Evolutionary conservation across 1,140 invertebrate species (phyloP), one percentile per base, ranked within the genome.

Genomic region (Lanistes nyassanus): DNA sequence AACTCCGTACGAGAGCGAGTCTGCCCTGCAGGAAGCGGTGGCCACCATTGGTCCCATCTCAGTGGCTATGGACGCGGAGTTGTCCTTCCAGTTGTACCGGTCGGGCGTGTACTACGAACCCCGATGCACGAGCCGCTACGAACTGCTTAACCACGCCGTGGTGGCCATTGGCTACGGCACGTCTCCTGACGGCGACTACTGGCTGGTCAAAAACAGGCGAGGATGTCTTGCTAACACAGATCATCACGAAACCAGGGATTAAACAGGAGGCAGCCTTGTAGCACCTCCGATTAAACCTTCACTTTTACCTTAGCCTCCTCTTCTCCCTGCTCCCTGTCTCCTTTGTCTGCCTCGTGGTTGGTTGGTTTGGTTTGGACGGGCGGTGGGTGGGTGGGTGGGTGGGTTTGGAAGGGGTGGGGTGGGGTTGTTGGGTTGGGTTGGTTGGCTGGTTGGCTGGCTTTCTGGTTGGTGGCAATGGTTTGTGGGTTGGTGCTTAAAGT

Each of bases 31-130:
- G 82, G 85, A 91, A 70, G 94, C 94, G 67, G 92, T 98, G 70
- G 95, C 96, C 65, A 97, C 94, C 3, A 90, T 96, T 79, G 97
- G 97, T 23, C 97, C 97, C 9, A 86, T 93, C 74, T 91, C 91
- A 21, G 91, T 93, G 85, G 97, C 96, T 74, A 99, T 99, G 86
- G 97, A 99, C 92, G 98, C 98, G 70, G 92, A 93, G 71, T 88
- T 91, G 69, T 91, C 92, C 5, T 95, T 99, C 90, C 78, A 81
- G 64, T 51, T 84, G 19, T 82, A 82, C 75, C 80, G 71, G 34
- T 68, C 42, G 37, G 82, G 94, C 64, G 90, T 95, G 42, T 95
- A 94, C 84, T 89, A 91, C 77, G 93, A 94, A 65, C 89, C 90
- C 3, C 85, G 91, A 11, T 95, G 97, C 91, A 89, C 42, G 19